These are phyloP conservation scores for Acrossocheilus fasciatus DNA, from an alignment of 2,797 vertebrate genomes.

Conservation along the genomic window DNA sequence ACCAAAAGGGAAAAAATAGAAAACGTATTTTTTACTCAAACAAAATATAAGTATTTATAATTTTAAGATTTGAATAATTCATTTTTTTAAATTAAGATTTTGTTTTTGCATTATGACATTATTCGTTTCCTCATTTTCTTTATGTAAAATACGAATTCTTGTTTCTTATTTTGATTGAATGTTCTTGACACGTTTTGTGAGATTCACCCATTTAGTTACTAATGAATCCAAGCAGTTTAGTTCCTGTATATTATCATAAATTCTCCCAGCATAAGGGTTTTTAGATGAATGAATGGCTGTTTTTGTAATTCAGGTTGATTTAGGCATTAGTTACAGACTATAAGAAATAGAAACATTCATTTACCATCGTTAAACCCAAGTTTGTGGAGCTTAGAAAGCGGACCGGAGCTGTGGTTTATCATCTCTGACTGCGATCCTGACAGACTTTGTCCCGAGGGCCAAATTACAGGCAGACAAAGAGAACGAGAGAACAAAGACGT, in stretches of 20 bases:
- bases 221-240: background rate
- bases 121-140: background rate
- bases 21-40: background rate
- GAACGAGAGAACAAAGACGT: slow-evolving; percentile 63
- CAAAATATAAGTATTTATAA: background rate
- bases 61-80: no score
- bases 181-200: background rate
- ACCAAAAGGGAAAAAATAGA: background rate
- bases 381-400: background rate
- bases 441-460: slow-evolving; percentile 40
- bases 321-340: background rate
- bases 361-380: background rate
- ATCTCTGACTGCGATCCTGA: background rate
- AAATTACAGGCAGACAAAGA: slow-evolving; percentile 38
- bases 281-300: background rate
- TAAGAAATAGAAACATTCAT: background rate
- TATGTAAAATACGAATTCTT: background rate
- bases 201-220: slow-evolving; percentile 20
- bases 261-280: background rate
- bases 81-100: background rate
- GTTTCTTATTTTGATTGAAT: background rate
- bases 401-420: background rate
- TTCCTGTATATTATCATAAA: background rate
- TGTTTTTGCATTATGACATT: background rate
- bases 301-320: background rate